A percentile compares a stretch with the other conserved stretches of the same genome.
Conservation (phyloP, 23 tunicate species). For the Trididemnum clinides region DNA sequence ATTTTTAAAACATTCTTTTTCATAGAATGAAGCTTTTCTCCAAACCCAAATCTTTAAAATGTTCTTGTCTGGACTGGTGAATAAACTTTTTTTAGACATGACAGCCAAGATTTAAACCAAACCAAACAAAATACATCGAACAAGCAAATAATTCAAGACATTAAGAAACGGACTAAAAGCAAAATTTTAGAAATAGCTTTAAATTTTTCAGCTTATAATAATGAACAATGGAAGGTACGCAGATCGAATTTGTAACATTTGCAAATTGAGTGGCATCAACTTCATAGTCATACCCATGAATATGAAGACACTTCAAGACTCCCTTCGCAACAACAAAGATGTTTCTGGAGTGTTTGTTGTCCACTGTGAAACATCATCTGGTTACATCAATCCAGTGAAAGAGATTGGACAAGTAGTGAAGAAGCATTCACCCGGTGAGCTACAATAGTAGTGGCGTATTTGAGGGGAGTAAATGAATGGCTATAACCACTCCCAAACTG, state of each 20-base stretch:
- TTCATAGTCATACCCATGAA: slow-evolving; percentile 1
- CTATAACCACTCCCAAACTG: too few species aligned
- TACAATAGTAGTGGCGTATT: background rate
- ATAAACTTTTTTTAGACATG: too few species aligned
- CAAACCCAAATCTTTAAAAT: too few species aligned
- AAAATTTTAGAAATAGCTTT: too few species aligned
- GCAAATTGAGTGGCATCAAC: background rate
- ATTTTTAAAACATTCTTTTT: too few species aligned
- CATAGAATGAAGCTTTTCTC: too few species aligned
- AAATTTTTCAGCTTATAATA: slow-evolving; percentile 46
- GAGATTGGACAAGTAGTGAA: slow-evolving; percentile 39
- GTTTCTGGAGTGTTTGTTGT: slow-evolving; percentile 16
- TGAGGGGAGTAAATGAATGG: background rate
- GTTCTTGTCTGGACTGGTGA: too few species aligned
- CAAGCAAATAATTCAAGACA: too few species aligned
- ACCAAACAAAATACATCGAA: too few species aligned
- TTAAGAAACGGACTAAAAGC: too few species aligned
- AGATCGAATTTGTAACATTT: slow-evolving; percentile 17
- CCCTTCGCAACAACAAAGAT: background rate
- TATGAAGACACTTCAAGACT: background rate
- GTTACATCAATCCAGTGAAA: slow-evolving; percentile 37
- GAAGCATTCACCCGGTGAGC: slow-evolving; percentile 22
- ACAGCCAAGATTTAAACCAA: too few species aligned
- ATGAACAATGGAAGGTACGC: slow-evolving; percentile 55
- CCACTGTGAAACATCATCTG: slow-evolving; percentile 60